Percentiles rank a stretch among this genome's conserved stretches.
These are phyloP conservation scores for Macquaria ambigua DNA, from an alignment of 2,113 vertebrate genomes.

Conservation along the genomic window DNA sequence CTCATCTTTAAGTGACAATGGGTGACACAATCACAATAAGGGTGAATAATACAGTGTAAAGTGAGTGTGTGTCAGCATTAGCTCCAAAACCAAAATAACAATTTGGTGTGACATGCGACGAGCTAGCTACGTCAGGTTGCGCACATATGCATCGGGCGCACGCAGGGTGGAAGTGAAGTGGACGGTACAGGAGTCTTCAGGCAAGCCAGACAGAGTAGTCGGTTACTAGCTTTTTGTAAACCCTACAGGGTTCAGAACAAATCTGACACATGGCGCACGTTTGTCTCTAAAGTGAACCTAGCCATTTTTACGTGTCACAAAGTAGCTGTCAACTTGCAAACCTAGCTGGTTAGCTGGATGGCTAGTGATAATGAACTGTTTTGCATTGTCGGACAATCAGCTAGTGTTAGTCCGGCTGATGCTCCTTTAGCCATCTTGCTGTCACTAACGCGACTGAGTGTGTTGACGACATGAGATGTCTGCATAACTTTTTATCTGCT, in stretches of 20 bases:
- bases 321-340: slow-evolving; percentile 61
- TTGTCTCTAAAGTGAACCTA: not conserved
- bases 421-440: slow-evolving; percentile 44
- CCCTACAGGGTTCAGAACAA: not conserved
- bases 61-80: not conserved
- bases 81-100: slow-evolving; percentile 30
- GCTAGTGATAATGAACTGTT: slow-evolving; percentile 61
- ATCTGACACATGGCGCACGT: slow-evolving; percentile 10
- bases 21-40: not conserved
- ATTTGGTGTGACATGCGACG: slow-evolving; percentile 36
- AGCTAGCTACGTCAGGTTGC: slow-evolving; percentile 67
- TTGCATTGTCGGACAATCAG: slow-evolving; percentile 54
- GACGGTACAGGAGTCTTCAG: slow-evolving; percentile 42
- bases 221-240: slow-evolving; percentile 10
- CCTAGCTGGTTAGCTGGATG: slow-evolving; percentile 52
- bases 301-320: not conserved
- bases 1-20: not conserved
- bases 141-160: slow-evolving; percentile 59
- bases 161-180: slow-evolving; percentile 70
- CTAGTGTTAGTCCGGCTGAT: slow-evolving; percentile 60
- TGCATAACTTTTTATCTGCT: slow-evolving; percentile 36
- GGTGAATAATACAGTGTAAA: not conserved
- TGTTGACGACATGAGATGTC: slow-evolving; percentile 49
- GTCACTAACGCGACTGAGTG: slow-evolving; percentile 54
- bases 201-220: slow-evolving; percentile 20